Conservation (phyloP, 2,888 invertebrate genomes). For the Pilophorus perplexus region DNA sequence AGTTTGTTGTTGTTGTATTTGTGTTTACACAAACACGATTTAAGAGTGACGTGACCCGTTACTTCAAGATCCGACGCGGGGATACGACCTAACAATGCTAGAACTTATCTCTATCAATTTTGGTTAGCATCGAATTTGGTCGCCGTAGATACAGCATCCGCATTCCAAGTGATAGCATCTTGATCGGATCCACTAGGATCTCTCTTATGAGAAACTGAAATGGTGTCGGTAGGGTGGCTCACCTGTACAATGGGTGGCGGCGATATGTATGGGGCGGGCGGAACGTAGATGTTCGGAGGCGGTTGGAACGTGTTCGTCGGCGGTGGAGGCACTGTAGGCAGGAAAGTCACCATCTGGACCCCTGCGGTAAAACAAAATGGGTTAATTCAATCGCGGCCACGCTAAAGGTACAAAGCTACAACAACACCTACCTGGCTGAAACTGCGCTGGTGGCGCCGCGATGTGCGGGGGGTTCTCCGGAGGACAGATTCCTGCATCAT, state of each 20-base stretch:
- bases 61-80: too few relatives aligned
- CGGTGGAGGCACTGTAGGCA: slow-evolving; percentile 44
- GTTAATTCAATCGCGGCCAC: neutral
- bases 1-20: too few relatives aligned
- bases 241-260: slow-evolving; percentile 43
- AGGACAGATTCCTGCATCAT: slow-evolving; percentile 11
- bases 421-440: slow-evolving; percentile 8
- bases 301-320: slow-evolving; percentile 41
- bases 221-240: neutral
- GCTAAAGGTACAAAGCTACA: neutral
- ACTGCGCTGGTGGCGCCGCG: slow-evolving; percentile 22
- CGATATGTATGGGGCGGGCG: slow-evolving; percentile 25
- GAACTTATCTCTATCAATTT: too few relatives aligned
- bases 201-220: too few relatives aligned
- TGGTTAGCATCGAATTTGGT: too few relatives aligned
- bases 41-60: too few relatives aligned
- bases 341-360: slow-evolving; percentile 45
- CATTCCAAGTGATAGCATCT: too few relatives aligned
- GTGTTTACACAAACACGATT: too few relatives aligned
- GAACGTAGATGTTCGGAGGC: slow-evolving; percentile 41
- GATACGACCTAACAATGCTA: too few relatives aligned
- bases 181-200: too few relatives aligned
- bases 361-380: slow-evolving; percentile 3
- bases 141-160: too few relatives aligned
- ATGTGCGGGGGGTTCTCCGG: neutral